Evolutionary conservation across 2,888 invertebrate species (phyloP), one percentile per base, ranked within the genome.

Genomic region (Aproaerema taeniolella): DNA sequence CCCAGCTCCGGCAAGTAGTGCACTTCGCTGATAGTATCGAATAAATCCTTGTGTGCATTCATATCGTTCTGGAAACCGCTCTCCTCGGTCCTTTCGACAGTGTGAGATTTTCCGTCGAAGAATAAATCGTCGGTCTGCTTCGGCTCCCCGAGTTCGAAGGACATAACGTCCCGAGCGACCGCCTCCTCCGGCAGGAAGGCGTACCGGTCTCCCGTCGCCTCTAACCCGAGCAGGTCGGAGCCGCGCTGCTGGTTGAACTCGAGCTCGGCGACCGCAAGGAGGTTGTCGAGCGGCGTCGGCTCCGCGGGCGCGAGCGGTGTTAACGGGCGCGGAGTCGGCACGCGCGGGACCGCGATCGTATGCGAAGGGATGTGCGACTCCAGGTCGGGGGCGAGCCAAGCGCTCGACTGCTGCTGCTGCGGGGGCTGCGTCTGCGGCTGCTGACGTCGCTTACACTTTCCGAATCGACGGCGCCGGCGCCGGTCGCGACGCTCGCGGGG

Each of bases 221-320:
- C 66, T 50, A 74, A 63, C 52, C 67, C 79, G 42, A 67, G 71
- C 45, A 61, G 60, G 42, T 68, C 69, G 43, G 73, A 67, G 50
- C 73, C 65, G 61, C 75, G 73, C 62, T 90, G 89, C 69, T 90
- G 89, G 66, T 89, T 89, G 58, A 90, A 88, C 69, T 90, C 90
- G 38, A 90, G 81, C 70, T 90, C 90, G 45, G 90, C 90, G 43
- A 90, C 90, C 39, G 90, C 90, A 43, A 90, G 82, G 56, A 90
- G 74, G 69, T 88, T 90, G 65, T 90, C 90, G 54, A 90, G 82
- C 57, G 90, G 89, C 61, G 88, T 87, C 38, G 86, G 81, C 58
- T 80, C 81, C 47, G 69, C 61, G 31, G 65, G 61, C 53, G 55
- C 46, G 31, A 13, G 6, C 26, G 46, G 38, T 16, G 31, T 28